These are phyloP conservation scores for Halichondria panicea DNA, from an alignment of 37 sponge, comb jelly and placozoan species.

Conservation along the genomic window DNA sequence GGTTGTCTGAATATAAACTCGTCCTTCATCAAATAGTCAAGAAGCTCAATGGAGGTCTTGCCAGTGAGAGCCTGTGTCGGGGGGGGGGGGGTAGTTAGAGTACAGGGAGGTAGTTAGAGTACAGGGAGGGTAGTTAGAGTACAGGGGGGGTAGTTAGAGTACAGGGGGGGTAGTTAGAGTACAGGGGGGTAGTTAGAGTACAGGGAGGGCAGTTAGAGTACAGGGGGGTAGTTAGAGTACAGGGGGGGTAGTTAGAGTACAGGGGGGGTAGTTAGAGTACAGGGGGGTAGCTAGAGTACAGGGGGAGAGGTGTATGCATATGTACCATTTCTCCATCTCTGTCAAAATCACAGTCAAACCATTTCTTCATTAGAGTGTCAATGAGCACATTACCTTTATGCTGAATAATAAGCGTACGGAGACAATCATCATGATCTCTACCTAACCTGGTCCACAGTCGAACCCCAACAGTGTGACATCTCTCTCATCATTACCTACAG, in stretches of 20 bases:
- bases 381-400: constrained; percentile 65
- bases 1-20: constrained; percentile 28
- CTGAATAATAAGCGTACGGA: not conserved
- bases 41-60: constrained; percentile 8
- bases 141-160: too few relatives aligned
- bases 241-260: too few relatives aligned
- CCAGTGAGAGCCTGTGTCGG: constrained; percentile 37
- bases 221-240: too few relatives aligned
- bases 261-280: not conserved
- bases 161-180: too few relatives aligned
- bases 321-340: constrained; percentile 49
- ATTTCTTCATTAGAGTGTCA: constrained; percentile 42
- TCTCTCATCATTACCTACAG: not conserved
- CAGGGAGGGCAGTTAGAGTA: too few relatives aligned
- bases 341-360: constrained; percentile 48
- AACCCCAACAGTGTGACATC: constrained; percentile 36
- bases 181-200: not conserved
- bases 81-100: too few relatives aligned
- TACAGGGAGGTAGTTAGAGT: not conserved
- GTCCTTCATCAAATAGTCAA: constrained; percentile 37
- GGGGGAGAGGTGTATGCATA: too few relatives aligned
- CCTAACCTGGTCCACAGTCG: constrained; percentile 81
- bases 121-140: too few relatives aligned
- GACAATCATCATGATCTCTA: not conserved
- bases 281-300: too few relatives aligned